Base-by-base conservation (phyloP, 2,113 vertebrate species). In the Chroicocephalus ridibundus region DNA sequence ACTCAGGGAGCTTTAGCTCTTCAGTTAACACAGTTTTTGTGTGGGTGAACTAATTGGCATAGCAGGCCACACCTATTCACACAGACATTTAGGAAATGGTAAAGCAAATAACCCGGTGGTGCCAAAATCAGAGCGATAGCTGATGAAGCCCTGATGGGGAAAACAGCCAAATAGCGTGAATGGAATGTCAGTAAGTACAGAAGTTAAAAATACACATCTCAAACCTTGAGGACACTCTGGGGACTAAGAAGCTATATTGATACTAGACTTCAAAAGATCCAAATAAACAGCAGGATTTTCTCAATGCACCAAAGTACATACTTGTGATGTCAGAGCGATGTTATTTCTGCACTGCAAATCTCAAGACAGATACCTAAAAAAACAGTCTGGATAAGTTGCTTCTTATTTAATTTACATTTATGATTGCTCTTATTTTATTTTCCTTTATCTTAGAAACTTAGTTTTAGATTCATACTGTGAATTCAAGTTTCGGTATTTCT, bases 131-230 rank as follows among this genome's bases (percentile, higher is more conserved):
- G 91, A 90, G 94, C 7, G 1, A 77, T 38, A 71, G 89, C 66
- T 90, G 93, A 87, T 80, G 86, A 66, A 97, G 75, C 40, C 91
- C 93, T 27, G 11, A 36, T 54, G 93, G 81, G 52, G 81, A 74
- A 68, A 93, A 27, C 78, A 74, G 91, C 75, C 72, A 86, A 91
- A 81, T 24, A 81, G 69, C 3, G 9, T 93, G 82, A 94, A 96
- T 93, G 94, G 93, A 90, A 97, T 96, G 88, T 86, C 90, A 86
- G 89, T 84, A 68, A 82, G 82, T 51, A n/a, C 55, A 79, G 90
- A 93, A 94, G 95, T 93, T 97, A 95, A 96, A 97, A 97, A 97
- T 97, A 95, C 55, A 95, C 93, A 72, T 93, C 93, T 92, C 87
- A 94, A 42, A 79, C 79, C 79, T 17, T 92, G 94, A 97, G 87